These are phyloP conservation scores for Recurvirostra avosetta DNA, from an alignment of 2,113 vertebrate species.

Conservation along the genomic window DNA sequence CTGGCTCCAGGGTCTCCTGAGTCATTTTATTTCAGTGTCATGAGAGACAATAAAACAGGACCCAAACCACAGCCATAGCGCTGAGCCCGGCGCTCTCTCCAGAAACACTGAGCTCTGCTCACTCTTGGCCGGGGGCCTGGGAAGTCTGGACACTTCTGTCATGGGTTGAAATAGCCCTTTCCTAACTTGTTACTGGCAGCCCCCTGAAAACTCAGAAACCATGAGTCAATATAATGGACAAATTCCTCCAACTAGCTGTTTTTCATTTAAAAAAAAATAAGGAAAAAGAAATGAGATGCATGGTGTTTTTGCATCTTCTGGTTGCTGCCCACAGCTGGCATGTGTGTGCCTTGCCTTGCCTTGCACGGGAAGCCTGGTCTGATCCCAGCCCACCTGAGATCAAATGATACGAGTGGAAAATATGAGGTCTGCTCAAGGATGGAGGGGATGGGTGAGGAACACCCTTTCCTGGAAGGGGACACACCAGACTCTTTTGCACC, in stretches of 20 bases:
- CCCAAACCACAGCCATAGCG: neutral
- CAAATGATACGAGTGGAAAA: neutral
- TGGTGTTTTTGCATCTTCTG: neutral
- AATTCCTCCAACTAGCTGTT: neutral
- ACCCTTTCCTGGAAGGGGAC: neutral
- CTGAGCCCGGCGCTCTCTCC: neutral
- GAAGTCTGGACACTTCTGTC: neutral
- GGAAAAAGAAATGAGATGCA: fast-evolving
- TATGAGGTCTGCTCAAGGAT: neutral
- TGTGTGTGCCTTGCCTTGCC: neutral
- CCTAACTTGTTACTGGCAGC: neutral
- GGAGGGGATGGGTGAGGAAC: neutral
- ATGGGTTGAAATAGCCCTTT: neutral
- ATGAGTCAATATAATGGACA: neutral
- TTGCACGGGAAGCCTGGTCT: neutral
- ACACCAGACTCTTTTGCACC: neutral
- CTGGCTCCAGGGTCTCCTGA: neutral
- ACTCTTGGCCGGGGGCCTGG: neutral
- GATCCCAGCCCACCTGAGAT: neutral
- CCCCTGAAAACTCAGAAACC: neutral
- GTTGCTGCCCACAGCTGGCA: fast-evolving
- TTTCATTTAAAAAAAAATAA: neutral
- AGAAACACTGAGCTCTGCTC: neutral
- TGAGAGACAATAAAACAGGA: neutral
- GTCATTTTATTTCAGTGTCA: neutral